These are phyloP conservation scores for Coregonus ussuriensis DNA, from an alignment of 2,797 vertebrate genomes.

Conservation along the genomic window DNA sequence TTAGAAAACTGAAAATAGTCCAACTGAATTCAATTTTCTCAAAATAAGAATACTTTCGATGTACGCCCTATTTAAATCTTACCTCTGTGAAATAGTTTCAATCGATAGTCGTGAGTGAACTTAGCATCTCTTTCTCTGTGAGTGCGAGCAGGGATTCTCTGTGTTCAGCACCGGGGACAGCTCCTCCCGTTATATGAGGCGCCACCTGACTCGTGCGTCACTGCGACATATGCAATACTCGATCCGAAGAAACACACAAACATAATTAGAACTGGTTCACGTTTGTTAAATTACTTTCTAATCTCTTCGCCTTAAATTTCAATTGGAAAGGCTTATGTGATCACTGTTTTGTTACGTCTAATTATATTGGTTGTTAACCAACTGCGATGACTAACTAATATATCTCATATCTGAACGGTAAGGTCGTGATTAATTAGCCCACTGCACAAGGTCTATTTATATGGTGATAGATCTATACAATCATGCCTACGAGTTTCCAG, in stretches of 20 bases:
- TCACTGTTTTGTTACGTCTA: not conserved
- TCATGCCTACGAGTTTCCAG: not conserved
- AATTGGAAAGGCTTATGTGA: not conserved
- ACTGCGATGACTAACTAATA: not conserved
- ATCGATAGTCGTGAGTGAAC: constrained; percentile 32
- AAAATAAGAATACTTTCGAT: not conserved
- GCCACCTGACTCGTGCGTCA: constrained; percentile 77
- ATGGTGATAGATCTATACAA: not conserved
- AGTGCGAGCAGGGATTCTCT: constrained; percentile 52
- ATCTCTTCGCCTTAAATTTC: not conserved
- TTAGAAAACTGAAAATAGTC: not conserved
- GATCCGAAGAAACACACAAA: not conserved
- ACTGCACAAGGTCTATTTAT: not conserved
- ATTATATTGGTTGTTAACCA: not conserved
- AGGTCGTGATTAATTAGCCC: not conserved
- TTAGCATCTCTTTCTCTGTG: constrained; percentile 58
- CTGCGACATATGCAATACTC: constrained; percentile 49
- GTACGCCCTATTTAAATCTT: constrained; percentile 35
- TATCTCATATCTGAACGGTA: not conserved
- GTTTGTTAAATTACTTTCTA: not conserved
- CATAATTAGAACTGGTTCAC: not conserved
- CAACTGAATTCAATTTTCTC: not conserved
- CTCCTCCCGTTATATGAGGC: constrained; percentile 73
- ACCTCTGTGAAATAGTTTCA: constrained; percentile 62
- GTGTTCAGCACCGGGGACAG: constrained; percentile 90